Evolutionary conservation across 2,113 vertebrate species (phyloP), one percentile per base, ranked within the genome.

Genomic region (Lepisosteus oculatus): DNA sequence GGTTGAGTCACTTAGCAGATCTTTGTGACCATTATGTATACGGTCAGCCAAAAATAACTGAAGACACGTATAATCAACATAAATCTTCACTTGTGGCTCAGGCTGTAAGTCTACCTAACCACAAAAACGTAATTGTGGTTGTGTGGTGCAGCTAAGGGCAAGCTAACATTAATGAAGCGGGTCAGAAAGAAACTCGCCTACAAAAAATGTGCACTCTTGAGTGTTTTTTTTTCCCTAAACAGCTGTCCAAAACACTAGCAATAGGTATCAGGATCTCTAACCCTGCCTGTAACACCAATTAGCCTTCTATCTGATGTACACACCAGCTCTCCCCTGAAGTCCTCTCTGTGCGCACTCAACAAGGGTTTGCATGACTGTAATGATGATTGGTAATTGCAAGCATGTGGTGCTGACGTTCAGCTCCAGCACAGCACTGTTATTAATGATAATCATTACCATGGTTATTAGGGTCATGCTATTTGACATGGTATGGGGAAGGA

Each of bases 341-440:
- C 55, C 68, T 63, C 45, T 55, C 51, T 54, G 62, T 17, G 17
- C 42, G 11, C 29, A 59, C 12, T n/a, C 78, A 65, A 68, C 29
- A 17, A 12, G 71, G 45, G 69, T 79, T 81, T 76, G 64, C 78
- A 79, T 73, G 78, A 67, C 71, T 41, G 44, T 67, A 83, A 85
- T 78, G 81, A 70, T 78, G 80, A 84, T 86, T 86, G 85, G 83
- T 80, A 65, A 67, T 70, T 6, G 43, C 29, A 45, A 65, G 8
- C 55, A 59, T 43, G 15, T 13, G 43, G 29, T 64, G 12, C 66
- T 78, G 73, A 77, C 72, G 65, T 81, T 79, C 70, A 4, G 63
- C 65, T 66, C 76, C 77, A 80, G 75, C 56, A 59, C n/a, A 13
- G 13, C 56, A 59, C 13, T 13, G 12, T 59, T 59, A 14, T 59